phyloP scores from a whole-genome alignment of 2,888 invertebrate species.

The Rhagonycha lutea region DNA sequence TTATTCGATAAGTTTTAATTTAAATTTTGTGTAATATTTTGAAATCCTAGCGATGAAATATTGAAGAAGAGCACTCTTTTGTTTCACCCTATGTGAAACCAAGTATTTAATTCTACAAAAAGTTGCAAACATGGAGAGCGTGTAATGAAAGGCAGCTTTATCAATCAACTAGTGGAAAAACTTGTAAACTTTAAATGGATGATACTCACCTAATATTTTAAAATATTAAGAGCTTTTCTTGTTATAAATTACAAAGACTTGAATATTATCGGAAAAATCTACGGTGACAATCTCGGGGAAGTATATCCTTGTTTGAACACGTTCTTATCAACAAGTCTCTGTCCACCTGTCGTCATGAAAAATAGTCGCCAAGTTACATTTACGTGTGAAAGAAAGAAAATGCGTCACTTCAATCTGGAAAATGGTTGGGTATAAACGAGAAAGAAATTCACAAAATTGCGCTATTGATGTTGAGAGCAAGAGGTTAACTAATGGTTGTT shows the following conservation, averaged over 20 bases:
- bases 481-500: constrained; percentile 15
- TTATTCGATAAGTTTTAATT: too few relatives aligned
- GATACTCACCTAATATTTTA: not conserved
- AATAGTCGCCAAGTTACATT: constrained; percentile 35
- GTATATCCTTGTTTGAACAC: constrained; percentile 38
- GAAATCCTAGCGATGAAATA: too few relatives aligned
- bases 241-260: not conserved
- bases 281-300: constrained; percentile 28
- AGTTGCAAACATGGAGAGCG: not conserved
- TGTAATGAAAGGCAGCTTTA: not conserved
- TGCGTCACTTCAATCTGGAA: constrained; percentile 25
- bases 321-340: constrained; percentile 37
- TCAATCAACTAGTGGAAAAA: not conserved
- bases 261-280: constrained; percentile 9
- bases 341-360: constrained; percentile 37
- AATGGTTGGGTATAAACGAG: constrained; percentile 9
- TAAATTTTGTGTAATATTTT: too few relatives aligned
- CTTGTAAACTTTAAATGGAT: not conserved
- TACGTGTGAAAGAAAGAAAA: constrained; percentile 13
- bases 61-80: too few relatives aligned
- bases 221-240: not conserved
- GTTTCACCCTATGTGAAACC: too few relatives aligned
- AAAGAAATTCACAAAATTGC: constrained; percentile 15
- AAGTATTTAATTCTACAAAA: not conserved
- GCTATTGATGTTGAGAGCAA: not conserved